phyloP scores from a whole-genome alignment of 2,113 vertebrate species.

The Procavia capensis region DNA sequence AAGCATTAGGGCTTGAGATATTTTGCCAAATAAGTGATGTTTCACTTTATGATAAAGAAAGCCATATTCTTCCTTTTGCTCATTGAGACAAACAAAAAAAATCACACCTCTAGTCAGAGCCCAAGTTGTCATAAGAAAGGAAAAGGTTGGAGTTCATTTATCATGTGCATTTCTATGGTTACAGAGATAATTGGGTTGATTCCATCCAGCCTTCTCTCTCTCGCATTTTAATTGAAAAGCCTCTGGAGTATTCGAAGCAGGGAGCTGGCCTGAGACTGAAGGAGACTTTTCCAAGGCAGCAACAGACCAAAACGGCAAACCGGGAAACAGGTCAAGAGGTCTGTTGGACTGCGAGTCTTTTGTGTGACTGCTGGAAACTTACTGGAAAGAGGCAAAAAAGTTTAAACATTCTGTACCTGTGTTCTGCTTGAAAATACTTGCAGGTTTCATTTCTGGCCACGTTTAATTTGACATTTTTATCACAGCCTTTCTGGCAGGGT shows the following conservation, averaged over 20 bases:
- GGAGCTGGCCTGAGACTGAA: conserved; percentile 50
- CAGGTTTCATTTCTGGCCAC: conserved; percentile 73
- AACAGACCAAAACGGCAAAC: conserved; percentile 56
- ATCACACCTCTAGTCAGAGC: conserved; percentile 41
- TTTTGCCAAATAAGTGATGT: conserved; percentile 10
- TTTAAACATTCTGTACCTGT: conserved; percentile 56
- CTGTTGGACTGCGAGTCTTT: neutral
- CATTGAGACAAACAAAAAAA: neutral
- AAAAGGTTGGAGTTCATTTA: conserved; percentile 72
- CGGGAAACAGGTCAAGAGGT: neutral
- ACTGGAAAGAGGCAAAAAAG: neutral
- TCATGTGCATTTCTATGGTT: conserved; percentile 70
- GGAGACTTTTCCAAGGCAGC: conserved; percentile 49
- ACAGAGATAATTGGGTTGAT: conserved; percentile 77
- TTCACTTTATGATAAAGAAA: conserved; percentile 34
- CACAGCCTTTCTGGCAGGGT: conserved; percentile 71
- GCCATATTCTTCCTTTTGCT: conserved; percentile 35
- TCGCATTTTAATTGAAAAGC: conserved; percentile 80
- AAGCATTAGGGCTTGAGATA: conserved; percentile 27
- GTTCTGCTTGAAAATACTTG: conserved; percentile 69
- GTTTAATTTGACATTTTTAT: conserved; percentile 81
- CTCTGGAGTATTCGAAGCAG: conserved; percentile 60
- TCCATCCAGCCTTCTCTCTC: conserved; percentile 58
- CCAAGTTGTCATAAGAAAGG: conserved; percentile 56
- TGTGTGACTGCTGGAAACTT: neutral